Percentiles rank a stretch among this genome's conserved stretches.
Conservation (phyloP, 53 echinoderm and acorn worm species). For the Mesocentrotus franciscanus region DNA sequence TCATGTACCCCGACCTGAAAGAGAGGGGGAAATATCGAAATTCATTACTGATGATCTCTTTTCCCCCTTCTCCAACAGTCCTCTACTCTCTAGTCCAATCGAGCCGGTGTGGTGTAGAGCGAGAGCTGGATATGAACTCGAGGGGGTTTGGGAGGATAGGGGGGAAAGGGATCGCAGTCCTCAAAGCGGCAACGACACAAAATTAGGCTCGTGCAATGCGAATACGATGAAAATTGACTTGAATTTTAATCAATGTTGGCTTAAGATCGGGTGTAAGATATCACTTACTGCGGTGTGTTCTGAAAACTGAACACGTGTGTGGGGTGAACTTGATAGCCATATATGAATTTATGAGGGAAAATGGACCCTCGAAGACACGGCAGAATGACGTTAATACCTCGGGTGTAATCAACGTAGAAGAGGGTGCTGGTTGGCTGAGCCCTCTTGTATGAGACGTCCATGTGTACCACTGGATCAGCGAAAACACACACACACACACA, state of each 20-base stretch:
- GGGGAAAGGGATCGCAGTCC: background rate
- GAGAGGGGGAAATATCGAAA: constrained; percentile 34
- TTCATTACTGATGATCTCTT: constrained; percentile 54
- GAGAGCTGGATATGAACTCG: background rate
- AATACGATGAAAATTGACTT: constrained; percentile 64
- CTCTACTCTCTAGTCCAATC: background rate
- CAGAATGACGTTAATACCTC: constrained; percentile 40
- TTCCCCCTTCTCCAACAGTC: constrained; percentile 3
- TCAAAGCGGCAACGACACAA: constrained; percentile 39
- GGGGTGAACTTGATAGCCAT: constrained; percentile 51
- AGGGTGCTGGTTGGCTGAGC: background rate
- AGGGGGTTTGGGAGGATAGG: constrained; percentile 23
- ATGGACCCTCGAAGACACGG: constrained; percentile 23
- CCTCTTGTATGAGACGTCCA: background rate
- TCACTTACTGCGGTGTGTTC: constrained; percentile 58
- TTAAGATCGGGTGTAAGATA: constrained; percentile 63
- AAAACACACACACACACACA: background rate
- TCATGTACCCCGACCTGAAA: constrained; percentile 22
- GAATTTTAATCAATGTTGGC: constrained; percentile 70
- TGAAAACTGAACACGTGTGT: constrained; percentile 62
- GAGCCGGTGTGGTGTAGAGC: background rate
- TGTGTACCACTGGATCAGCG: background rate
- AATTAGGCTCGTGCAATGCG: constrained; percentile 59
- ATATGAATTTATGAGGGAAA: constrained; percentile 66
- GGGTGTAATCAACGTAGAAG: background rate